phyloP scores from a whole-genome alignment of 1,140 invertebrate species.

The Drosophila virilis region DNA sequence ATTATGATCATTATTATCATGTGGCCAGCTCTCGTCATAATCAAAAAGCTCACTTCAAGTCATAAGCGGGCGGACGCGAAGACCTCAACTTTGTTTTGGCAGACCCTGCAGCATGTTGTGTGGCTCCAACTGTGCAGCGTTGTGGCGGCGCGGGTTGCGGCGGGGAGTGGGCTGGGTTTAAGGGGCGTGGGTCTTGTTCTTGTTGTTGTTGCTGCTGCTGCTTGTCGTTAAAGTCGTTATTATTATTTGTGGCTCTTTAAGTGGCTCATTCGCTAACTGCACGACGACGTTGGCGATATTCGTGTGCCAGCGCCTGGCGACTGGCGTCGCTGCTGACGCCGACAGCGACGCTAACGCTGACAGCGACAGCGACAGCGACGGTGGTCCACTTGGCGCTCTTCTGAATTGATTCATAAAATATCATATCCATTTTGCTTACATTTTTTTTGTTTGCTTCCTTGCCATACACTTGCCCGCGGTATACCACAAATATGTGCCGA shows the following conservation, averaged over 20 bases:
- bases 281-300: slow-evolving; percentile 79
- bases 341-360: slow-evolving; percentile 58
- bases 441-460: slow-evolving; percentile 18
- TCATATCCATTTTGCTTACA: slow-evolving; percentile 72
- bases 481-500: background rate
- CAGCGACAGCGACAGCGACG: slow-evolving; percentile 64
- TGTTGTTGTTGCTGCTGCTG: slow-evolving; percentile 61
- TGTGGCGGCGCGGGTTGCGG: background rate
- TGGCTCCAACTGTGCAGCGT: slow-evolving; percentile 30
- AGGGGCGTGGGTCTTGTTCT: slow-evolving; percentile 60
- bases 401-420: slow-evolving; percentile 83
- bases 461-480: slow-evolving; percentile 4
- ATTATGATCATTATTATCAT: slow-evolving; percentile 24
- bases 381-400: slow-evolving; percentile 81
- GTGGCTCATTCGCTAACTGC: slow-evolving; percentile 82
- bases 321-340: slow-evolving; percentile 14
- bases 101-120: slow-evolving; percentile 41
- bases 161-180: slow-evolving; percentile 16
- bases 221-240: slow-evolving; percentile 82
- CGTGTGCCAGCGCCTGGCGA: slow-evolving; percentile 59
- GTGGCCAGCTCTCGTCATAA: slow-evolving; percentile 45
- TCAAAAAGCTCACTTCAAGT: slow-evolving; percentile 56
- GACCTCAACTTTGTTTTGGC: slow-evolving; percentile 65
- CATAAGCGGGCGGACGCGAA: slow-evolving; percentile 70
- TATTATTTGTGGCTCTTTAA: slow-evolving; percentile 83